Conservation (phyloP, 35 echinoderm and acorn worm species). For the Stichopus chloronotus region DNA sequence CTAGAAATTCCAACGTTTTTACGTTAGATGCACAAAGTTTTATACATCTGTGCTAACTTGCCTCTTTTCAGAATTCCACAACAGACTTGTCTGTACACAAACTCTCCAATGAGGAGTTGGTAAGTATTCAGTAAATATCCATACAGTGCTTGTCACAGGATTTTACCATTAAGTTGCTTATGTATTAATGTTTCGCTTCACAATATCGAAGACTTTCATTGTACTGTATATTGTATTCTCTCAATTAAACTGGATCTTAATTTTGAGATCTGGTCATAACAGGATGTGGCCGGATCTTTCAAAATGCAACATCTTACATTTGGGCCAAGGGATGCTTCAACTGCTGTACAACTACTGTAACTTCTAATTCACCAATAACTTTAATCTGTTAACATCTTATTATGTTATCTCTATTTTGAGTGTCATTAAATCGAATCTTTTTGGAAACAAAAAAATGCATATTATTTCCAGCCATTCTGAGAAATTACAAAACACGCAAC, state of each 20-base stretch:
- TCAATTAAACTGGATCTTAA: background rate
- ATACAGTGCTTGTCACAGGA: too few species aligned
- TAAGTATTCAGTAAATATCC: background rate
- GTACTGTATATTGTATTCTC: background rate
- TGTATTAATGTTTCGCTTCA: background rate
- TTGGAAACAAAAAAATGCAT: too few species aligned
- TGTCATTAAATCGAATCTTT: too few species aligned
- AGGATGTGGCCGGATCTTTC: background rate
- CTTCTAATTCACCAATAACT: too few species aligned
- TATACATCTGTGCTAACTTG: background rate
- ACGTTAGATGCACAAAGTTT: background rate
- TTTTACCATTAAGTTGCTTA: background rate
- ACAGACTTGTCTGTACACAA: conserved; percentile 48
- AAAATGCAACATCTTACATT: too few species aligned
- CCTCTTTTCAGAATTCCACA: conserved; percentile 21
- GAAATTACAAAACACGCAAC: too few species aligned
- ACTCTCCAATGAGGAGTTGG: conserved; percentile 27
- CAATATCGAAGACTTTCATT: background rate
- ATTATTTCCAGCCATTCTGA: too few species aligned
- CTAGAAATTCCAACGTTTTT: background rate
- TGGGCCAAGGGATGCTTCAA: too few species aligned
- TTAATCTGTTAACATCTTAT: too few species aligned
- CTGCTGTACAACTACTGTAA: too few species aligned
- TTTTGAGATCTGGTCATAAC: background rate
- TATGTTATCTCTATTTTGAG: too few species aligned